phyloP scores from a whole-genome alignment of 2,888 invertebrate genomes.

The Gerris lacustris region DNA sequence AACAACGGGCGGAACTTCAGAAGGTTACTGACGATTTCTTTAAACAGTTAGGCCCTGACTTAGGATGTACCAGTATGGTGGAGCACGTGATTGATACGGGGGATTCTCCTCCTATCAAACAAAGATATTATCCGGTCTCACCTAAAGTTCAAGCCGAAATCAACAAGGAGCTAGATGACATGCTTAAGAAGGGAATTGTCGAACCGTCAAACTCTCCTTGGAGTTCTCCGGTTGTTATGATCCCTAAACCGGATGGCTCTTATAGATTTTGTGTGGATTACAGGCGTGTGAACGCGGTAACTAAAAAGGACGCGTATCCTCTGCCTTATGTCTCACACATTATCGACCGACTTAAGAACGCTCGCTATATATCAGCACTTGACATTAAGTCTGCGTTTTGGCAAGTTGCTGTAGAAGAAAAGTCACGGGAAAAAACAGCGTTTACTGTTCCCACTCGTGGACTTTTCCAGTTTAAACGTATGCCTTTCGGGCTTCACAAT shows the following conservation, averaged over 20 bases:
- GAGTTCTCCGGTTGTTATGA: constrained; percentile 28
- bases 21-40: background rate
- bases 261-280: constrained; percentile 27
- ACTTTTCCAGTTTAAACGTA: too few relatives aligned
- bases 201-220: constrained; percentile 29
- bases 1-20: background rate
- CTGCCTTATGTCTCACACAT: constrained; percentile 24
- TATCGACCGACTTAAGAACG: constrained; percentile 23
- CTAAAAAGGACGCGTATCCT: constrained; percentile 26
- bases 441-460: background rate
- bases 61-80: background rate
- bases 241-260: constrained; percentile 18
- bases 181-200: constrained; percentile 29
- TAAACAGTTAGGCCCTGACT: background rate
- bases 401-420: constrained; percentile 23
- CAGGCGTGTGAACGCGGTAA: constrained; percentile 24
- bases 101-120: background rate
- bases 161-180: constrained; percentile 18
- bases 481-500: too few relatives aligned
- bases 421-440: constrained; percentile 22
- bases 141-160: background rate
- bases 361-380: constrained; percentile 16
- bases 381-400: constrained; percentile 27
- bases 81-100: background rate
- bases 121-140: background rate